Conservation (phyloP, 2,888 invertebrate genomes). For the Ceratothoa steindachneri region DNA sequence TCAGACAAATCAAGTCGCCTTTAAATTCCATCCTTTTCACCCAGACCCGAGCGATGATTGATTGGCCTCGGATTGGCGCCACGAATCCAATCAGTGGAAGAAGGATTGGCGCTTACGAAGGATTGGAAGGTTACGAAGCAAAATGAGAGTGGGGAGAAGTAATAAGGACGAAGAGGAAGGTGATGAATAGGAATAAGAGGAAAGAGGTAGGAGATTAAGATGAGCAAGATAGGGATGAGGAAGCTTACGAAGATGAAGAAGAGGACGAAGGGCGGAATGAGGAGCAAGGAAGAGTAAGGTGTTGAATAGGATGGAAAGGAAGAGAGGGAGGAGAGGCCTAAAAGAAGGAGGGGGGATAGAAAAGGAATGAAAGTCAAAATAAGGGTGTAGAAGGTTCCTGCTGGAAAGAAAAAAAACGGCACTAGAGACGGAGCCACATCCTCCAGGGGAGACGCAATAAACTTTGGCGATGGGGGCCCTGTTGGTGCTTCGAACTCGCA, state of each 20-base stretch:
- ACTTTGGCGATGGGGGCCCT: too few relatives aligned
- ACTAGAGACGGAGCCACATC: too few relatives aligned
- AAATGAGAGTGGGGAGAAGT: background rate
- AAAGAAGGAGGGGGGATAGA: background rate
- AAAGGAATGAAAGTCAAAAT: background rate
- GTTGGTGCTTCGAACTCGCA: too few relatives aligned
- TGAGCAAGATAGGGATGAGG: background rate
- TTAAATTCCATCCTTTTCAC: too few relatives aligned
- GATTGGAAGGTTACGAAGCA: background rate
- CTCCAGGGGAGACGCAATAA: too few relatives aligned
- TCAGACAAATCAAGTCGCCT: too few relatives aligned
- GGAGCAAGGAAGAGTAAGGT: background rate
- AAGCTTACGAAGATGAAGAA: background rate
- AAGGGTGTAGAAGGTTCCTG: too few relatives aligned
- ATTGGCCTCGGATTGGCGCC: too few relatives aligned
- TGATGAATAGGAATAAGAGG: background rate
- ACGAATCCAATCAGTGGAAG: too few relatives aligned
- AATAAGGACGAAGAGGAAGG: background rate
- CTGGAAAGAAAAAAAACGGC: too few relatives aligned
- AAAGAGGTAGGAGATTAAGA: background rate
- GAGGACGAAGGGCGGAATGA: background rate
- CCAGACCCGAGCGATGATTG: too few relatives aligned
- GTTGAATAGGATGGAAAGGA: background rate
- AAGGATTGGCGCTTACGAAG: too few relatives aligned
- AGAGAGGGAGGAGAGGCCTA: background rate